Conservation (phyloP, 2,888 invertebrate species). For the Archaeoteleia sp. region DNA sequence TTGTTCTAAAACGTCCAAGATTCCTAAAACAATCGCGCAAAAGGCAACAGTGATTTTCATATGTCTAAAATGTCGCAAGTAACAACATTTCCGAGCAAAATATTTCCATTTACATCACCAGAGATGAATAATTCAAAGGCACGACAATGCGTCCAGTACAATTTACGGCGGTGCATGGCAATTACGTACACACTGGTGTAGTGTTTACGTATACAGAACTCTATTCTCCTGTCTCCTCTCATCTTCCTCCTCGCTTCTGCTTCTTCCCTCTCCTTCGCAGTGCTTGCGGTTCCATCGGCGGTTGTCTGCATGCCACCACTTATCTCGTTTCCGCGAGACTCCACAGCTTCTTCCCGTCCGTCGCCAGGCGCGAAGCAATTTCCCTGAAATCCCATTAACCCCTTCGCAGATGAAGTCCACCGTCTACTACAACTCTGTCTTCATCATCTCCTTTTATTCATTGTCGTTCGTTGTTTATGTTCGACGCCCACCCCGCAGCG, state of each 20-base stretch:
- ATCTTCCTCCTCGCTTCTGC: constrained; percentile 41
- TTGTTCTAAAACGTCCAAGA: constrained; percentile 12
- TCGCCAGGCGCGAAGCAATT: constrained; percentile 67
- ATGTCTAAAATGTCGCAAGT: constrained; percentile 41
- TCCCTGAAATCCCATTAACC: constrained; percentile 70
- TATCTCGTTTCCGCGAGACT: constrained; percentile 42
- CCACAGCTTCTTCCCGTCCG: constrained; percentile 54
- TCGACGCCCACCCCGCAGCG: constrained; percentile 1
- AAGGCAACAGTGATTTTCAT: constrained; percentile 40
- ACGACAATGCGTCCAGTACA: constrained; percentile 55
- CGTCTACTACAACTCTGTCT: constrained; percentile 1
- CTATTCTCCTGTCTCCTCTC: constrained; percentile 52
- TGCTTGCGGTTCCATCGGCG: constrained; percentile 30
- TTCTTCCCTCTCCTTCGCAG: constrained; percentile 31
- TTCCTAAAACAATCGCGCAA: constrained; percentile 8
- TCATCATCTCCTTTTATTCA: constrained; percentile 2
- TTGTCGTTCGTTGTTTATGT: constrained; percentile 13
- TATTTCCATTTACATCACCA: constrained; percentile 53
- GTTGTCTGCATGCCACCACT: constrained; percentile 24
- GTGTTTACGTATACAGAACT: constrained; percentile 50
- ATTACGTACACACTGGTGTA: constrained; percentile 53
- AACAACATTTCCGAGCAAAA: constrained; percentile 52
- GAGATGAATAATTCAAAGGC: constrained; percentile 55
- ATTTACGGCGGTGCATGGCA: constrained; percentile 56
- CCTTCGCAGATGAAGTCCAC: constrained; percentile 51